Percentiles rank a stretch among this genome's conserved stretches.
Conservation (phyloP, 2,797 vertebrate genomes). For the Alcedo atthis region DNA sequence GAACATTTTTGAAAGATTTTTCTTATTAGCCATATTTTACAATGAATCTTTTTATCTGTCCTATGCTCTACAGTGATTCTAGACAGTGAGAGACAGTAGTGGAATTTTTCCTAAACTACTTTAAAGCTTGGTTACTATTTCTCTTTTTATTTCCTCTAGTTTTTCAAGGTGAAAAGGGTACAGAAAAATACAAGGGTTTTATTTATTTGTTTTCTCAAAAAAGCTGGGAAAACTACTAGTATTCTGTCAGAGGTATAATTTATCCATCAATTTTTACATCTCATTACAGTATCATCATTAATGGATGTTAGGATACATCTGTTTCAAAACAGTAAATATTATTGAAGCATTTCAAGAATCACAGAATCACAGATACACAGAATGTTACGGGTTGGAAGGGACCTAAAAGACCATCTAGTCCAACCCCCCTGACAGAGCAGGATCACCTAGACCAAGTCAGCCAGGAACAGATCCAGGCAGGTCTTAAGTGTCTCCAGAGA, state of each 20-base stretch:
- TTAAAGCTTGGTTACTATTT: background rate
- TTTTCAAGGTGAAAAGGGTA: background rate
- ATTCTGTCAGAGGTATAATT: too few species aligned
- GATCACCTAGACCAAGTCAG: too few species aligned
- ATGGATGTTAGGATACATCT: background rate
- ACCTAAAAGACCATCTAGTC: too few species aligned
- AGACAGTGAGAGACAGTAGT: background rate
- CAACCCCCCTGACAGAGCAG: too few species aligned
- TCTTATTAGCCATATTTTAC: background rate
- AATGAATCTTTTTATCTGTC: background rate
- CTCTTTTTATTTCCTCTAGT: background rate
- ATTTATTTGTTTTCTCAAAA: background rate
- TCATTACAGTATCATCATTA: background rate
- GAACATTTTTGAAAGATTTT: background rate
- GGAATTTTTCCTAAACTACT: background rate
- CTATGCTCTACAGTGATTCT: background rate
- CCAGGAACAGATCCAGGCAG: too few species aligned
- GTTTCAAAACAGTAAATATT: background rate
- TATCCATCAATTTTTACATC: background rate
- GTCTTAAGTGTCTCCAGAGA: too few species aligned
- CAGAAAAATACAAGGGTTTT: background rate
- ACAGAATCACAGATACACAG: too few species aligned
- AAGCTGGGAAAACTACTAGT: too few species aligned
- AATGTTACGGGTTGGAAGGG: too few species aligned
- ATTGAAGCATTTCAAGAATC: background rate